Percentiles rank a stretch among this genome's conserved stretches.
These are phyloP conservation scores for Rambutsinella grinnellia DNA, from an alignment of 2,888 invertebrate genomes.

Conservation along the genomic window DNA sequence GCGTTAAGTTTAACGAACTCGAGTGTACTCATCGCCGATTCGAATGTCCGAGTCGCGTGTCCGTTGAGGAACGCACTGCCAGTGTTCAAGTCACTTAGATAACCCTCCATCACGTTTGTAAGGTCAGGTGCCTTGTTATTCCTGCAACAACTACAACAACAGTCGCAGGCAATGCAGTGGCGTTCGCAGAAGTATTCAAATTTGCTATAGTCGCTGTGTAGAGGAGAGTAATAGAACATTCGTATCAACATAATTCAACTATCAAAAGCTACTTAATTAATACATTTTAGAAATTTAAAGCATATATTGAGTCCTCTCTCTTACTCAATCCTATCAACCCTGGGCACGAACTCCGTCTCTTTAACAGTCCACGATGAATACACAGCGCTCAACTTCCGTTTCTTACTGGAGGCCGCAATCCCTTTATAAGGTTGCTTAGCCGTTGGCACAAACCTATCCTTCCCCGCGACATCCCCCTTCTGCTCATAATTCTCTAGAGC, in stretches of 20 bases:
- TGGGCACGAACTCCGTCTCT: conserved; percentile 18
- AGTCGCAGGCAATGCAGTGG: conserved; percentile 16
- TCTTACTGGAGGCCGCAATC: conserved; percentile 6
- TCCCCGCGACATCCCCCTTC: conserved; percentile 43
- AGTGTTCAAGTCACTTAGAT: conserved; percentile 11
- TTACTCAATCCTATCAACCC: conserved; percentile 37
- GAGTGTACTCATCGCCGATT: conserved; percentile 27
- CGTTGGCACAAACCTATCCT: conserved; percentile 30
- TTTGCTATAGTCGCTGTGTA: conserved; percentile 17
- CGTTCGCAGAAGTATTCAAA: conserved; percentile 22
- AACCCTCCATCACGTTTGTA: conserved; percentile 28
- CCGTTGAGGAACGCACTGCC: conserved; percentile 35
- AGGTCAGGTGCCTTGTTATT: background rate
- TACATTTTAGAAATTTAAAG: conserved; percentile 3
- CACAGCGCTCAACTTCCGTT: conserved; percentile 24
- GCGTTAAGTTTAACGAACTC: conserved; percentile 28
- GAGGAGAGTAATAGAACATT: background rate
- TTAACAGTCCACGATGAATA: conserved; percentile 37
- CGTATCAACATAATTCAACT: background rate
- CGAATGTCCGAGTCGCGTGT: conserved; percentile 30
- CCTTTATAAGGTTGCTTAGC: conserved; percentile 23
- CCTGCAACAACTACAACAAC: background rate
- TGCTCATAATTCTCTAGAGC: conserved; percentile 17
- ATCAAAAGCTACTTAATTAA: background rate
- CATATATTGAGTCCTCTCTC: too few relatives aligned